These are phyloP conservation scores for Leptopterna dolabrata DNA, from an alignment of 2,888 invertebrate genomes.

Conservation along the genomic window DNA sequence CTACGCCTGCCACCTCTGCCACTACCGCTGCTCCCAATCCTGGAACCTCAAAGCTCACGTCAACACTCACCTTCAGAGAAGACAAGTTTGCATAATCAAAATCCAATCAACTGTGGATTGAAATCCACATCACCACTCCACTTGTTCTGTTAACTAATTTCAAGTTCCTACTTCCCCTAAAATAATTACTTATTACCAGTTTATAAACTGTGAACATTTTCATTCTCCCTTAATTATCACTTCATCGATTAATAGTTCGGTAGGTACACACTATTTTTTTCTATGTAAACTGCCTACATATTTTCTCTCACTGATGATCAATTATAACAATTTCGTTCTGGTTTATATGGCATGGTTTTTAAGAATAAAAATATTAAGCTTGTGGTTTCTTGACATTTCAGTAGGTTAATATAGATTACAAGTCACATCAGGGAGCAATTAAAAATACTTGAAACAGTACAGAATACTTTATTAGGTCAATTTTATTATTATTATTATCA, in stretches of 20 bases:
- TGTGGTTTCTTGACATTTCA: too few relatives aligned
- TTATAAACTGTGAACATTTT: too few relatives aligned
- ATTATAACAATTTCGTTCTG: too few relatives aligned
- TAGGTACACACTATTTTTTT: too few relatives aligned
- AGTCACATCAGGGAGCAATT: not conserved
- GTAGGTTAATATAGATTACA: too few relatives aligned
- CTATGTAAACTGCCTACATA: too few relatives aligned
- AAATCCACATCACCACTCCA: not conserved
- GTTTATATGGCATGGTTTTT: too few relatives aligned
- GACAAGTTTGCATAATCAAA: slow-evolving; percentile 40
- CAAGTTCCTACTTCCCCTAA: not conserved
- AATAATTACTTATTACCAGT: not conserved
- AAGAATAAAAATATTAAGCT: too few relatives aligned
- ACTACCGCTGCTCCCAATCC: slow-evolving; percentile 44
- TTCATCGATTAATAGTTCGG: too few relatives aligned
- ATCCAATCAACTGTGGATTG: slow-evolving; percentile 27
- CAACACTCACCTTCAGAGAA: slow-evolving; percentile 36
- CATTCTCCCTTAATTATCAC: too few relatives aligned
- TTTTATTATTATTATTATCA: not conserved
- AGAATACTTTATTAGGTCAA: not conserved
- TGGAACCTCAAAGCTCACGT: slow-evolving; percentile 53
- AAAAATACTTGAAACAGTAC: not conserved
- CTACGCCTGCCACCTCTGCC: slow-evolving; percentile 48
- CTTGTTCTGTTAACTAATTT: not conserved
- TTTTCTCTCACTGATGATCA: too few relatives aligned